Evolutionary conservation across 2,888 invertebrate genomes (phyloP).

Genomic region (Carcina quercana): DNA sequence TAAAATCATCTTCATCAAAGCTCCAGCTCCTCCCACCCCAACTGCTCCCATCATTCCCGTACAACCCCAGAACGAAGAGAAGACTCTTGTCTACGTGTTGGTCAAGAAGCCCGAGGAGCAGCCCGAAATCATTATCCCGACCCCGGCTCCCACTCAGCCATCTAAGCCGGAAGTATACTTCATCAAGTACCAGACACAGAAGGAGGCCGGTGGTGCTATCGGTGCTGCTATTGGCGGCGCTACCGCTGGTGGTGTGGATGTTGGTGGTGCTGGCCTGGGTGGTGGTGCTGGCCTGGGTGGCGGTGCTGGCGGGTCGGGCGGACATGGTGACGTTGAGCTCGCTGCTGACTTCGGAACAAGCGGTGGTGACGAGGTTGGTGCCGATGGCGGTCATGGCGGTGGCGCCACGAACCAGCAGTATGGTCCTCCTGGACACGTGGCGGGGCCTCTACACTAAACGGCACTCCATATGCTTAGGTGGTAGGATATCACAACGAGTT

Average conservation of each 20-base stretch:
- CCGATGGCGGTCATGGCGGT: conserved; percentile 39
- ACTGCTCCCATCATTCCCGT: conserved; percentile 87
- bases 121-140: conserved; percentile 85
- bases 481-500: conserved; percentile 38
- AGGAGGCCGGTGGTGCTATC: conserved; percentile 52
- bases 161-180: conserved; percentile 94
- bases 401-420: conserved; percentile 66
- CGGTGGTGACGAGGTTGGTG: conserved; percentile 35
- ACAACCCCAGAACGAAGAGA: conserved; percentile 88
- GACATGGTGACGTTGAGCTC: conserved; percentile 45
- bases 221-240: conserved; percentile 48
- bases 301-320: conserved; percentile 23
- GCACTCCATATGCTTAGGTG: conserved; percentile 29
- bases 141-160: conserved; percentile 86
- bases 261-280: conserved; percentile 23
- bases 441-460: conserved; percentile 63
- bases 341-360: conserved; percentile 47
- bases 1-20: conserved; percentile 95
- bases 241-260: conserved; percentile 34
- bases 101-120: conserved; percentile 92
- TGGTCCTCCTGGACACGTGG: conserved; percentile 67
- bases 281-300: conserved; percentile 36
- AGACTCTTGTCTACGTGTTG: conserved; percentile 91
- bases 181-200: conserved; percentile 87
- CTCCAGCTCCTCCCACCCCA: conserved; percentile 88